A percentile compares a stretch with the other conserved stretches of the same genome.
Evolutionary conservation across 2,797 vertebrate species (phyloP).

Genomic region (Darevskia nairensis): DNA sequence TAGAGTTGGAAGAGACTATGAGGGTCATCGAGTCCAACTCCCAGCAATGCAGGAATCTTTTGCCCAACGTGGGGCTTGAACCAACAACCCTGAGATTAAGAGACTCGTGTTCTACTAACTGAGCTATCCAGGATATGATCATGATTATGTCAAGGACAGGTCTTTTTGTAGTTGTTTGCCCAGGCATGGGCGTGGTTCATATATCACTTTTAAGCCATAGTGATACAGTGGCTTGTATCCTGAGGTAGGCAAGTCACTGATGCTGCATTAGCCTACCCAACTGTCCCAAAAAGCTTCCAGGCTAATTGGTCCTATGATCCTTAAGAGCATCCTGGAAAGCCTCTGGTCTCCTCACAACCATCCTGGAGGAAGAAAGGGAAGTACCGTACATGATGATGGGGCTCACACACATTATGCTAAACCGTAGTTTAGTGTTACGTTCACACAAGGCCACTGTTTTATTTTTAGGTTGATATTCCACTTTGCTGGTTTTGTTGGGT

Average conservation of each 20-base stretch:
- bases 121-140: too few relatives aligned
- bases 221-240: background rate
- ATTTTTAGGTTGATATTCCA: background rate
- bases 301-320: background rate
- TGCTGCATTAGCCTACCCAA: background rate
- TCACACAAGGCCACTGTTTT: background rate
- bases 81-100: too few relatives aligned
- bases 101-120: too few relatives aligned
- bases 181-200: too few relatives aligned
- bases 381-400: background rate
- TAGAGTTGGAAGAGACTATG: too few relatives aligned
- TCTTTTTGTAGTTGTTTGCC: too few relatives aligned
- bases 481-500: background rate
- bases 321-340: background rate
- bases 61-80: too few relatives aligned
- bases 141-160: too few relatives aligned
- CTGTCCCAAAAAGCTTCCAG: background rate
- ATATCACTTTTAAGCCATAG: background rate
- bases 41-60: too few relatives aligned
- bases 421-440: background rate
- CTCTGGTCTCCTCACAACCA: background rate
- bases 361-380: background rate
- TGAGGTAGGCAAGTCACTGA: background rate
- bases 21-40: too few relatives aligned
- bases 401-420: background rate